phyloP scores from a whole-genome alignment of 1,140 invertebrate species.

The Varroa destructor region DNA sequence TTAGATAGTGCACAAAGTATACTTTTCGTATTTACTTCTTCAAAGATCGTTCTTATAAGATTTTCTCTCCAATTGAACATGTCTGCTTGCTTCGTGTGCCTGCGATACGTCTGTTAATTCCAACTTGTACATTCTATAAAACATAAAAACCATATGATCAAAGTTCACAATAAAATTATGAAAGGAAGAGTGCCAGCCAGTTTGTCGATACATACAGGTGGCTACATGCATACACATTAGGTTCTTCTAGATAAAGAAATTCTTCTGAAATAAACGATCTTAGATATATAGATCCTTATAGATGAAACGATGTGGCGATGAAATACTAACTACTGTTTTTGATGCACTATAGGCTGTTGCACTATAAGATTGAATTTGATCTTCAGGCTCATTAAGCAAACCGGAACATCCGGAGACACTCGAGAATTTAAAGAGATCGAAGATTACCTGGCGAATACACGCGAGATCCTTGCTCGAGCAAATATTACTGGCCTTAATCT shows the following conservation, averaged over 20 bases:
- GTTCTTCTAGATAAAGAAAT: too few species aligned
- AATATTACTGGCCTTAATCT: slow-evolving; percentile 59
- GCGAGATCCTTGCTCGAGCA: slow-evolving; percentile 58
- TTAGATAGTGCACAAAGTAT: slow-evolving; percentile 21
- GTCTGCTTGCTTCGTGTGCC: too few species aligned
- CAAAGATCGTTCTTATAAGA: not conserved
- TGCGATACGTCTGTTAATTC: too few species aligned
- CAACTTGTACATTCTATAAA: too few species aligned
- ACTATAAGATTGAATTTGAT: slow-evolving; percentile 37
- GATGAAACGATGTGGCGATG: slow-evolving; percentile 49
- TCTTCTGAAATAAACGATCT: slow-evolving; percentile 3
- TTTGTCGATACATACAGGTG: too few species aligned
- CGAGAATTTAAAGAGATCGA: slow-evolving; percentile 83
- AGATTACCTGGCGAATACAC: slow-evolving; percentile 61
- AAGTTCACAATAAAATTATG: too few species aligned
- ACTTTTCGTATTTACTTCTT: slow-evolving; percentile 27
- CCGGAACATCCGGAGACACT: slow-evolving; percentile 79
- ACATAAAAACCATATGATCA: too few species aligned
- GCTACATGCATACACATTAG: too few species aligned
- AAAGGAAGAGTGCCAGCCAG: too few species aligned
- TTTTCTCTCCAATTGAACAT: too few species aligned
- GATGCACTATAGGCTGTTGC: slow-evolving; percentile 49
- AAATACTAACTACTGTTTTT: slow-evolving; percentile 32
- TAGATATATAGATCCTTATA: slow-evolving; percentile 31
- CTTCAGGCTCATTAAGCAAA: slow-evolving; percentile 56